Evolutionary conservation across 2,113 vertebrate genomes (phyloP).

Genomic region (Notiomystis cincta): DNA sequence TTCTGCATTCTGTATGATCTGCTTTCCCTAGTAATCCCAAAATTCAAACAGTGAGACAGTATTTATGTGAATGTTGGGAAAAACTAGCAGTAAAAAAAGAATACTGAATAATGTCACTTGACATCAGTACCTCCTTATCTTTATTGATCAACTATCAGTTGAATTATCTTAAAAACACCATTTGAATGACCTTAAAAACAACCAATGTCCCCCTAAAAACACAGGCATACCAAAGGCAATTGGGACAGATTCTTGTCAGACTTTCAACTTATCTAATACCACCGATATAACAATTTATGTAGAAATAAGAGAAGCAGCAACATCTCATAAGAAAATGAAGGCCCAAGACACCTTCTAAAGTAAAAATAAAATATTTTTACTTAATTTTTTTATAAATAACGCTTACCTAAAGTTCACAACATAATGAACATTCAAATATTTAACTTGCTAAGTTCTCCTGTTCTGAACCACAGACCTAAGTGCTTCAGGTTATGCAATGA

Average conservation of each 20-base stretch:
- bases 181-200: background rate
- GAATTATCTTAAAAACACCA: background rate
- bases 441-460: background rate
- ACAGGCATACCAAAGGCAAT: background rate
- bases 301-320: background rate
- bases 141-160: background rate
- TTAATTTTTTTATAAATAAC: background rate
- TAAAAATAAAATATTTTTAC: background rate
- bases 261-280: background rate
- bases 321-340: background rate
- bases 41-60: background rate
- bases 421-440: background rate
- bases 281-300: background rate
- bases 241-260: background rate
- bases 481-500: background rate
- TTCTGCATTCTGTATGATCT: background rate
- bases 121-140: background rate
- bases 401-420: background rate
- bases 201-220: fast-evolving
- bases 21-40: background rate
- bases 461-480: background rate
- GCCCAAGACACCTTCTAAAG: background rate
- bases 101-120: background rate
- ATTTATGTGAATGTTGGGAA: background rate
- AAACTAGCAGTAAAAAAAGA: background rate